A percentile compares a stretch with the other conserved stretches of the same genome.
Conservation (phyloP, 2,113 vertebrate species). For the Bombycilla garrulus region DNA sequence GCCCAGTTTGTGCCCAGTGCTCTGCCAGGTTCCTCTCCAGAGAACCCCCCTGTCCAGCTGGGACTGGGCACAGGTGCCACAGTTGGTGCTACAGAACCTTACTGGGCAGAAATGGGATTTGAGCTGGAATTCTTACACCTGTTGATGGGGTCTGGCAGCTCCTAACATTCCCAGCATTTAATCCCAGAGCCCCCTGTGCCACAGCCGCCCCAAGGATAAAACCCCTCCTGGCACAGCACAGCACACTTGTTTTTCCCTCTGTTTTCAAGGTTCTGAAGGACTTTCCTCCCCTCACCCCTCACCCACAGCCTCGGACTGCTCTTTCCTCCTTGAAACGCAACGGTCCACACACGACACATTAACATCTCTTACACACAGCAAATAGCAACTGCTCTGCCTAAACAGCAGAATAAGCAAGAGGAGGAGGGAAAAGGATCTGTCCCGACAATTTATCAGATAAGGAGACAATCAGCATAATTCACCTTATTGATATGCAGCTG, state of each 20-base stretch:
- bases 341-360: background rate
- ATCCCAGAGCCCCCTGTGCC: background rate
- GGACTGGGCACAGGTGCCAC: rapidly evolving
- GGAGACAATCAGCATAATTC: slow-evolving; percentile 3
- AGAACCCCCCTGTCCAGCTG: background rate
- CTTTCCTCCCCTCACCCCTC: background rate
- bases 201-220: background rate
- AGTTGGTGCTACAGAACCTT: background rate
- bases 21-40: background rate
- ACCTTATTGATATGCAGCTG: slow-evolving; percentile 3
- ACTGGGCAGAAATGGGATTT: background rate
- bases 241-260: background rate
- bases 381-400: background rate
- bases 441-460: background rate
- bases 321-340: background rate
- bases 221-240: background rate
- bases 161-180: background rate
- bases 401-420: background rate
- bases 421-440: background rate
- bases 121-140: background rate
- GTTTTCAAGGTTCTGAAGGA: background rate
- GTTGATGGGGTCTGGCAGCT: background rate
- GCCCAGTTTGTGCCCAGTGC: background rate
- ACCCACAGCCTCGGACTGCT: background rate
- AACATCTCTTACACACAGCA: background rate